phyloP scores from a whole-genome alignment of 35 echinoderm and acorn worm species.

The Hemicentrotus pulcherrimus region DNA sequence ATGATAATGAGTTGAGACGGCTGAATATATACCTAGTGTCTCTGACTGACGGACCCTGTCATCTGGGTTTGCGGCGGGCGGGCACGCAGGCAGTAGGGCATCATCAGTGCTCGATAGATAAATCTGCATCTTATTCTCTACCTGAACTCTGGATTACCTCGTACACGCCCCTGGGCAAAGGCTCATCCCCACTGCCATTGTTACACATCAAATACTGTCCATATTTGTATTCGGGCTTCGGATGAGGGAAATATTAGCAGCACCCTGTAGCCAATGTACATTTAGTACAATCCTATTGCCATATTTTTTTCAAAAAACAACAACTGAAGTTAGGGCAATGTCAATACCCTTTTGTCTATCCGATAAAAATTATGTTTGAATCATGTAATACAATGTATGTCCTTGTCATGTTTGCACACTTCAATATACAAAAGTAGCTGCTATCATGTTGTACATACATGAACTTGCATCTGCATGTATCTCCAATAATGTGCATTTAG shows the following conservation, averaged over 20 bases:
- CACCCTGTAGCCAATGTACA: background rate
- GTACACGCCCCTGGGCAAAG: background rate
- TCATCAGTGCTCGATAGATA: background rate
- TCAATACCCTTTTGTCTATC: too few relatives aligned
- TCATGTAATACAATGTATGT: too few relatives aligned
- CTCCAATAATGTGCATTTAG: too few relatives aligned
- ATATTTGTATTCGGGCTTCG: background rate
- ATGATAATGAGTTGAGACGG: background rate
- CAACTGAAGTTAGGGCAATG: too few relatives aligned
- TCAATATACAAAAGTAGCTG: too few relatives aligned
- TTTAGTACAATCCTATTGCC: background rate
- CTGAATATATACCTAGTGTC: background rate
- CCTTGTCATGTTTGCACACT: too few relatives aligned
- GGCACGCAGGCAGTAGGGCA: too few relatives aligned
- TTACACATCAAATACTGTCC: background rate
- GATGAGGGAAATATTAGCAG: background rate
- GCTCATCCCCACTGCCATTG: background rate
- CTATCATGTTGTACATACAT: too few relatives aligned
- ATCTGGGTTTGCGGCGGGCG: background rate
- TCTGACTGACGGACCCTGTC: background rate
- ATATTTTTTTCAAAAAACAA: too few relatives aligned
- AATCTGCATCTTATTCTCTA: slow-evolving; percentile 5
- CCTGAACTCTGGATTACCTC: slow-evolving; percentile 1
- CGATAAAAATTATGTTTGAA: too few relatives aligned
- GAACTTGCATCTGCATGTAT: too few relatives aligned